Percentiles rank a stretch among this genome's conserved stretches.
Conservation (phyloP, 2,888 invertebrate species). For the Pachycephus smyrnensis region DNA sequence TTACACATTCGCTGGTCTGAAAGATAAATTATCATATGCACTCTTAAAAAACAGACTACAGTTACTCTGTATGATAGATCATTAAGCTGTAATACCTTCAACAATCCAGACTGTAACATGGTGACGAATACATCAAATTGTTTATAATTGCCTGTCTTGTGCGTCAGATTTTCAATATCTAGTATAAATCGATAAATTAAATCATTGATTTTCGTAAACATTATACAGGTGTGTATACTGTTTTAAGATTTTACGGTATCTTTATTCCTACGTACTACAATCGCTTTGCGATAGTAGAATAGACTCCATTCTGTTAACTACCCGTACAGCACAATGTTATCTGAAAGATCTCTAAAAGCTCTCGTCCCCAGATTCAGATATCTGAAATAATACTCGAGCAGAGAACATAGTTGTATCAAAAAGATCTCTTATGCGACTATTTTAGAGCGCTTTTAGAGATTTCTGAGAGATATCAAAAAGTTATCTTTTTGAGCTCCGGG, state of each 20-base stretch:
- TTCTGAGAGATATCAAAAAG: no score
- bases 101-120: constrained; percentile 70
- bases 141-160: constrained; percentile 71
- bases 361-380: no score
- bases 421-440: no score
- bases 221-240: not conserved
- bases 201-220: not conserved
- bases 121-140: constrained; percentile 70
- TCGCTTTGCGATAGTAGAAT: not conserved
- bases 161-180: constrained; percentile 71
- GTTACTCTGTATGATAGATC: not conserved
- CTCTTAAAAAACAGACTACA: not conserved
- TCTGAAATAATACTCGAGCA: no score
- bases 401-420: no score
- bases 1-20: constrained; percentile 69
- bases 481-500: no score
- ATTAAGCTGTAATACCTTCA: constrained; percentile 62
- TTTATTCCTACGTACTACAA: not conserved
- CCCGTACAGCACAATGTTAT: no score
- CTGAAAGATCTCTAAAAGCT: no score
- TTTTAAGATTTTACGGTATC: not conserved
- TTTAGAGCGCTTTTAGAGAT: no score
- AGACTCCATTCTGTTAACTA: constrained; percentile 36
- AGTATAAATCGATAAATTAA: constrained; percentile 7
- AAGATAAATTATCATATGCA: constrained; percentile 22